A percentile compares a stretch with the other conserved stretches of the same genome.
These are phyloP conservation scores for Erannis defoliaria DNA, from an alignment of 2,888 invertebrate genomes.

Conservation along the genomic window DNA sequence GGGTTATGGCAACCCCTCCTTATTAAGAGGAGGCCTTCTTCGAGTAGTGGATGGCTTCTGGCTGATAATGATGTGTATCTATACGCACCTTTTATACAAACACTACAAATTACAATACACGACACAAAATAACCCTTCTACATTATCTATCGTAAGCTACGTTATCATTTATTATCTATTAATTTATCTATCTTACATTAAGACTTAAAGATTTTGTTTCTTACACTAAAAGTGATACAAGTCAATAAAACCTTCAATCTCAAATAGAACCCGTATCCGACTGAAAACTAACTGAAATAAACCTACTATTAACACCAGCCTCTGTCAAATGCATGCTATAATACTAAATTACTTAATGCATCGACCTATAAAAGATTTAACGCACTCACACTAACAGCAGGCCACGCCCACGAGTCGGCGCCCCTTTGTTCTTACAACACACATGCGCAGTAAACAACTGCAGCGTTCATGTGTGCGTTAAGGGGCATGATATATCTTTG, in stretches of 20 bases:
- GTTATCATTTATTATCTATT: too few species aligned
- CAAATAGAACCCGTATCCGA: conserved; percentile 28
- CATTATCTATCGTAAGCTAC: too few species aligned
- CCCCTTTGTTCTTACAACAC: conserved; percentile 72
- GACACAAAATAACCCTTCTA: too few species aligned
- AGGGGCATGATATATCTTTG: conserved; percentile 68
- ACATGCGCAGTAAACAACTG: conserved; percentile 63
- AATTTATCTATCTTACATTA: not conserved
- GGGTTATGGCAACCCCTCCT: too few species aligned
- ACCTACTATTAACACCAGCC: conserved; percentile 45
- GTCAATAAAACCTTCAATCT: not conserved
- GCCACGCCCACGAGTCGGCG: conserved; percentile 66
- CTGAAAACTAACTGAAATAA: conserved; percentile 30
- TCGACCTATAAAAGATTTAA: conserved; percentile 85
- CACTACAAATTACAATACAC: too few species aligned
- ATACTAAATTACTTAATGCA: conserved; percentile 86
- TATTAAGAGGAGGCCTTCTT: too few species aligned
- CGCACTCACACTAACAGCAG: conserved; percentile 65
- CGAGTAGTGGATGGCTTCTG: too few species aligned
- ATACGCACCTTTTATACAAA: too few species aligned
- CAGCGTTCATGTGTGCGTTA: conserved; percentile 57
- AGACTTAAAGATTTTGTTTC: not conserved
- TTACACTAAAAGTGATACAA: conserved; percentile 3
- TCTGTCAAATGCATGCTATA: conserved; percentile 80
- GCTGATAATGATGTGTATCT: too few species aligned